Evolutionary conservation across 2,888 invertebrate genomes (phyloP).

Genomic region (Taenaris catops): DNA sequence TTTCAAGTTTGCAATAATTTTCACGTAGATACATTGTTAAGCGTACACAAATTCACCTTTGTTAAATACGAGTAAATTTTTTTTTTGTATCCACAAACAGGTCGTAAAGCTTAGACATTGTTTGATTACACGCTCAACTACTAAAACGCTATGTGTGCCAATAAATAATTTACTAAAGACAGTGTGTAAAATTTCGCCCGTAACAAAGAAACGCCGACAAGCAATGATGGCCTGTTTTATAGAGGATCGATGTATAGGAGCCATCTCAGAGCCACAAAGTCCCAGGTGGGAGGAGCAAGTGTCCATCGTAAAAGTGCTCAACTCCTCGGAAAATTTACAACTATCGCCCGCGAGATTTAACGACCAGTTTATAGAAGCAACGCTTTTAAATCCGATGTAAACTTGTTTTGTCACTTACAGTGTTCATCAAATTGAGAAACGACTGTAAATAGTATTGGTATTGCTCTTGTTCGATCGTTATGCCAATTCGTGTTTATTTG

Average conservation of each 20-base stretch:
- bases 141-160: conserved; percentile 10
- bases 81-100: conserved; percentile 8
- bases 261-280: conserved; percentile 57
- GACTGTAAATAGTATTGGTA: conserved; percentile 24
- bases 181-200: conserved; percentile 21
- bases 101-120: conserved; percentile 13
- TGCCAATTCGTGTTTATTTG: conserved; percentile 12
- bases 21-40: too few relatives aligned
- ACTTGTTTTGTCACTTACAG: conserved; percentile 60
- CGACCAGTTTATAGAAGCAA: conserved; percentile 72
- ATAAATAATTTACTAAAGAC: conserved; percentile 26
- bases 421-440: conserved; percentile 45
- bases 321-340: conserved; percentile 70
- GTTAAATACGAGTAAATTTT: too few relatives aligned
- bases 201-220: conserved; percentile 32
- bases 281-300: conserved; percentile 63
- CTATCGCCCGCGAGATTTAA: conserved; percentile 72
- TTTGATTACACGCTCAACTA: conserved; percentile 15
- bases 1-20: too few relatives aligned
- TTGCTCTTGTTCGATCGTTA: conserved; percentile 9
- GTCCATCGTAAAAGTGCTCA: conserved; percentile 66
- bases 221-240: conserved; percentile 46
- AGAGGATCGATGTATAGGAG: conserved; percentile 45
- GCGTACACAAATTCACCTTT: too few relatives aligned
- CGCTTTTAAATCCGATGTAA: conserved; percentile 68